phyloP scores from a whole-genome alignment of 2,797 vertebrate genomes.

The Stomatorhinus walkeri region DNA sequence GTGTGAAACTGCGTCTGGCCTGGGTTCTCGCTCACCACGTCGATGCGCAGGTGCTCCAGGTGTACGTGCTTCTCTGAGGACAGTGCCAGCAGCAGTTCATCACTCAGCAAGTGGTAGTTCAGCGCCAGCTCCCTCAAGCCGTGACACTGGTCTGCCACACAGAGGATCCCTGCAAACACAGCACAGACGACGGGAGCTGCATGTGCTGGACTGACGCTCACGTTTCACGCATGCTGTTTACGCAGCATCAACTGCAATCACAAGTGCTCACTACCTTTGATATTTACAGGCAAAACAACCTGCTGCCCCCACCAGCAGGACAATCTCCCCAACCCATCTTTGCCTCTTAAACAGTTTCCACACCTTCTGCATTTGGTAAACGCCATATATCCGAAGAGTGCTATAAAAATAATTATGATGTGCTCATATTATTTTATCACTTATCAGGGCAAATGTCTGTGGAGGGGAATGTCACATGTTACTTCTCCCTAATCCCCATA shows the following conservation, averaged over 20 bases:
- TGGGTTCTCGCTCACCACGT: slow-evolving; percentile 93
- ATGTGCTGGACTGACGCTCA: background rate
- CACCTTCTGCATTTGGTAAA: background rate
- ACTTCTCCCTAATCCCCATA: background rate
- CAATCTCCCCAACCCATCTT: background rate
- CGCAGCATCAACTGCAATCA: background rate
- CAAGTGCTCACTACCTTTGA: background rate
- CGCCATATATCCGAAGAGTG: background rate
- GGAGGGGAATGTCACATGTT: background rate
- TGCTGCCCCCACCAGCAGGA: background rate
- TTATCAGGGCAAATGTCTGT: background rate
- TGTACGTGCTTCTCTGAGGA: slow-evolving; percentile 94
- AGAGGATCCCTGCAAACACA: slow-evolving; percentile 77
- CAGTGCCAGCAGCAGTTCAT: slow-evolving; percentile 88
- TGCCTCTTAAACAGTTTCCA: background rate
- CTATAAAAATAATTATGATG: background rate
- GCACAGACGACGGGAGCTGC: background rate
- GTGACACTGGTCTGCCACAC: slow-evolving; percentile 95
- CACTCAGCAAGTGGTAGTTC: slow-evolving; percentile 92
- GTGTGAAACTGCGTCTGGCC: slow-evolving; percentile 88
- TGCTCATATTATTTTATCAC: background rate
- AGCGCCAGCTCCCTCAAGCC: slow-evolving; percentile 90
- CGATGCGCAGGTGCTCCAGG: slow-evolving; percentile 91
- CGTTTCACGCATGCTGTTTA: background rate
- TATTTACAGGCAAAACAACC: background rate